Conservation (phyloP, 2,888 invertebrate species). For the Euclidia mi region DNA sequence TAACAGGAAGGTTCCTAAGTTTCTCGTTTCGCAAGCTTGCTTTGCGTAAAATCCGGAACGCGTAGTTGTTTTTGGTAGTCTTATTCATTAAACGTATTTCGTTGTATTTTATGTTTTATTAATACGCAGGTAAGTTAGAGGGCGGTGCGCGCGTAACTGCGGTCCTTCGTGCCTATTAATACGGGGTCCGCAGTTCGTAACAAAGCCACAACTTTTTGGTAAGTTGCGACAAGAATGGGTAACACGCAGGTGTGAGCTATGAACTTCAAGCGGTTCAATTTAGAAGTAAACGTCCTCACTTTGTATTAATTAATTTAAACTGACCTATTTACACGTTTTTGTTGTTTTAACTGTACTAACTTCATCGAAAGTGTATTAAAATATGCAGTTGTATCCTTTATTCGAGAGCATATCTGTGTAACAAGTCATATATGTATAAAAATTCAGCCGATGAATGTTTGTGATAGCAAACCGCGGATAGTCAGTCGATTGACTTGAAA, state of each 20-base stretch:
- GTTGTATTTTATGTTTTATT: slow-evolving; percentile 24
- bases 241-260: slow-evolving; percentile 43
- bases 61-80: slow-evolving; percentile 40
- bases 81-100: slow-evolving; percentile 38
- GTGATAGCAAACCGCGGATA: too few species aligned
- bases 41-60: slow-evolving; percentile 32
- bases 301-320: slow-evolving; percentile 31
- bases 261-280: slow-evolving; percentile 45
- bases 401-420: too few species aligned
- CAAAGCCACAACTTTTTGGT: slow-evolving; percentile 61
- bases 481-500: too few species aligned
- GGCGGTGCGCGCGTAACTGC: slow-evolving; percentile 49
- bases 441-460: too few species aligned
- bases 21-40: slow-evolving; percentile 43
- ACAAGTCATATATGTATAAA: too few species aligned
- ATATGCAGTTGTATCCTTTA: too few species aligned
- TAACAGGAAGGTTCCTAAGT: slow-evolving; percentile 56
- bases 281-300: slow-evolving; percentile 27
- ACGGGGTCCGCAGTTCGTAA: slow-evolving; percentile 45
- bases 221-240: slow-evolving; percentile 49
- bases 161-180: slow-evolving; percentile 51
- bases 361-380: too few species aligned
- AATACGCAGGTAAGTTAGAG: slow-evolving; percentile 24
- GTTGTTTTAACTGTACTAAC: too few species aligned
- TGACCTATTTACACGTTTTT: too few species aligned